Evolutionary conservation across 2,888 invertebrate species (phyloP), one percentile per base, ranked within the genome.

Genomic region (Saturnia japonica): DNA sequence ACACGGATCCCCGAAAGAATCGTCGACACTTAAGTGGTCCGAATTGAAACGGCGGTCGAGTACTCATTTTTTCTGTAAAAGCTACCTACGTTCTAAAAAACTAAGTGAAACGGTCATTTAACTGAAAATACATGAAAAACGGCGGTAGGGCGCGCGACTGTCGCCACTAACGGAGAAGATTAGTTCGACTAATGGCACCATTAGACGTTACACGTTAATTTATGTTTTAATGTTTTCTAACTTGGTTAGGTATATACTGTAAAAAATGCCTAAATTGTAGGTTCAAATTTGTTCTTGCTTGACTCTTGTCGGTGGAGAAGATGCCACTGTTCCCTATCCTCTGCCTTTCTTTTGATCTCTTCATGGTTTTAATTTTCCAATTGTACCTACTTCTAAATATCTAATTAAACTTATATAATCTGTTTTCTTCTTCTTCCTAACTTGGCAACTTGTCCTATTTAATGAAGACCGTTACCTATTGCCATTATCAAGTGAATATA

Each of bases 41-140:
- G 88, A 90, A 90, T 89, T 91, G 88, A 85, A 86, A 83, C 82
- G 85, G 84, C 81, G 77, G 79, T 77, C 82, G 81, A 79, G 57
- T 77, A 84, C 85, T 88, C 86, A 88, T 88, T 89, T 91, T 88
- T 88, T 85, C 83, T 80, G 84, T 89, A 87, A 90, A 89, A 89
- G 88, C n/a, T n/a, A n/a, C n/a, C n/a, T 86, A 76, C 83, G 88
- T 25, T 60, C 28, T 86, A 12, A 60, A 89, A 64, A 64, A 34
- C 64, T 64, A 86, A 76, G 85, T 86, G 84, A 85, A 73, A 81
- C 83, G 88, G 89, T 85, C 90, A 89, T 76, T 75, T 64, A 40
- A 40, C 64, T 64, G 64, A 62, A 62, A 62, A 40, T 64, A 64
- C 14, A 40, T 40, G 62, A 64, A 64, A 64, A 64, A 64, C 64